A percentile compares a stretch with the other conserved stretches of the same genome.
phyloP scores from a whole-genome alignment of 1,140 invertebrate species.

The Metopolophium dirhodum region DNA sequence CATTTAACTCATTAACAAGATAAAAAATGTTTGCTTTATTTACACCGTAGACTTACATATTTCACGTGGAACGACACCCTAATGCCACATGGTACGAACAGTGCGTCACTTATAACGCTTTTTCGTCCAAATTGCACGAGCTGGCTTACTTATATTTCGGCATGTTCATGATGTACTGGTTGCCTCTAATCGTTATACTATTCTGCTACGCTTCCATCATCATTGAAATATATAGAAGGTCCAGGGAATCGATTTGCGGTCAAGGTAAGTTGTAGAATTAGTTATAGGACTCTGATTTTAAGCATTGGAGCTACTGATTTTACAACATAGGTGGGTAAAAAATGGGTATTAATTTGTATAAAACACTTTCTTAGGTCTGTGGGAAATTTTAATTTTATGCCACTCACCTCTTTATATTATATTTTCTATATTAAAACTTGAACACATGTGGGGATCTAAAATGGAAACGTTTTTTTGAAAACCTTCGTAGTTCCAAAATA shows the following conservation, averaged over 20 bases:
- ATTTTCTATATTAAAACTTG: neutral
- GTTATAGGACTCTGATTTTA: neutral
- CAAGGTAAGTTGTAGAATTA: slow-evolving; percentile 37
- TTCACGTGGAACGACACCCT: slow-evolving; percentile 81
- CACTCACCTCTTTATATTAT: neutral
- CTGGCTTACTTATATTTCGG: slow-evolving; percentile 78
- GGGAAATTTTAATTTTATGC: neutral
- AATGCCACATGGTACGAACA: slow-evolving; percentile 78
- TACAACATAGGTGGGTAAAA: neutral
- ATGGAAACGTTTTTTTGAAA: neutral
- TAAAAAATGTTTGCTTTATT: slow-evolving; percentile 59
- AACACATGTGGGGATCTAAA: neutral
- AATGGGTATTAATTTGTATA: neutral
- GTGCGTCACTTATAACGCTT: slow-evolving; percentile 79
- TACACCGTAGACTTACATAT: slow-evolving; percentile 72
- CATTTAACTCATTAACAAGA: slow-evolving; percentile 10
- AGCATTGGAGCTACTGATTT: neutral
- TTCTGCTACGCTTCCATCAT: slow-evolving; percentile 87
- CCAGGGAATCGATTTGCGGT: slow-evolving; percentile 51
- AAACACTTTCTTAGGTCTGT: neutral
- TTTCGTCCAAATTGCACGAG: slow-evolving; percentile 73
- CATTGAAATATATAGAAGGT: slow-evolving; percentile 73
- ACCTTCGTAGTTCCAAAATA: neutral
- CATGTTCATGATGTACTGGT: slow-evolving; percentile 83
- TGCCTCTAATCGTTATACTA: slow-evolving; percentile 83